A percentile compares a stretch with the other conserved stretches of the same genome.
Conservation (phyloP, 2,888 invertebrate genomes). For the Alviniconcha strummeri region DNA sequence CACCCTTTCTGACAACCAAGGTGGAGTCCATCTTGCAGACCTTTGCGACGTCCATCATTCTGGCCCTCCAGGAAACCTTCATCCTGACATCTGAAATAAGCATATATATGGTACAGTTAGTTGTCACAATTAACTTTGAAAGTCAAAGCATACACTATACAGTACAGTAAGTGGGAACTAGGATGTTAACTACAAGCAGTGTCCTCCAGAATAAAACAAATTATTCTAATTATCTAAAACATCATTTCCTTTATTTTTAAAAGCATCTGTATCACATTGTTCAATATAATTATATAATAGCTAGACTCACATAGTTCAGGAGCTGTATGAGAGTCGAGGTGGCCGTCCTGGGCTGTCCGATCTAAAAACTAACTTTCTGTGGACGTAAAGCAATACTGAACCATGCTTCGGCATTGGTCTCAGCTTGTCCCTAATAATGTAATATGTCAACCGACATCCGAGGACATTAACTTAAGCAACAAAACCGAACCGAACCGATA, state of each 20-base stretch:
- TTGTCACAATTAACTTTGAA: not conserved
- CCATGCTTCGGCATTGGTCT: too few relatives aligned
- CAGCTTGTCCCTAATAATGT: too few relatives aligned
- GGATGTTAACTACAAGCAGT: not conserved
- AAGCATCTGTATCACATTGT: not conserved
- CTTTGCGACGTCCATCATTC: slow-evolving; percentile 44
- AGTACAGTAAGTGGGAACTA: not conserved
- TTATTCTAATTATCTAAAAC: not conserved
- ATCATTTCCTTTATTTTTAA: not conserved
- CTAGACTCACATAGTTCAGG: too few relatives aligned
- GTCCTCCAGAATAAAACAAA: too few relatives aligned
- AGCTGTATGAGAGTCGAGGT: too few relatives aligned
- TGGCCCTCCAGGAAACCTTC: slow-evolving; percentile 52
- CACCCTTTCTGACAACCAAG: slow-evolving; percentile 61
- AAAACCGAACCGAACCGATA: too few relatives aligned
- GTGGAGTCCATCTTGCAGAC: slow-evolving; percentile 51
- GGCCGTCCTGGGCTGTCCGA: too few relatives aligned
- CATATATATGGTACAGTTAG: not conserved
- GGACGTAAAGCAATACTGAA: too few relatives aligned
- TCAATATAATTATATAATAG: too few relatives aligned
- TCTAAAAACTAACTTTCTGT: too few relatives aligned
- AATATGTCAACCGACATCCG: too few relatives aligned
- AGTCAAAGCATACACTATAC: not conserved
- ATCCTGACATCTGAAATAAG: slow-evolving; percentile 47
- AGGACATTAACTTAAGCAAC: too few relatives aligned